Base-by-base conservation (phyloP, 2,888 invertebrate species). In the Bembecia ichneumoniformis region DNA sequence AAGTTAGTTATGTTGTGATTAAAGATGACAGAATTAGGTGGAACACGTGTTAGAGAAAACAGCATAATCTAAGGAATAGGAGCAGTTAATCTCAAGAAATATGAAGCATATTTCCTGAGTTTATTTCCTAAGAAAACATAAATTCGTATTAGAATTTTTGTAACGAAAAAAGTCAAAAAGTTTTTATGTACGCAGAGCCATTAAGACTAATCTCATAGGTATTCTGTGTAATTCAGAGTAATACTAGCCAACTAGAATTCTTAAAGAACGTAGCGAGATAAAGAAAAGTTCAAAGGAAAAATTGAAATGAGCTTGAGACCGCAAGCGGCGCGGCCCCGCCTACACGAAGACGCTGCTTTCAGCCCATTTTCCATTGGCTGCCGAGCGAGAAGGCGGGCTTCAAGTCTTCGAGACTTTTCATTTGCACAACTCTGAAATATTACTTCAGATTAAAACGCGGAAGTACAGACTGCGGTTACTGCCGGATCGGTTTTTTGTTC, bases 361-460 rank as follows among this genome's bases (percentile, higher is more conserved):
- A 81, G 77, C 76, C 74, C 78, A 71, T 81, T 81, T 81, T 83
- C 82, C 76, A 87, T 87, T 87, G 86, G 86, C 80, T 79, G 72
- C 67, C 71, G 72, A 66, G 69, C 60, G 69, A 77, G 76, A 66
- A 66, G 60, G 79, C 74, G 74, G 69, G 76, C 64, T 78, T 81
- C 65, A 74, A 79, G 76, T 81, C 79, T 80, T 82, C 59, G 64
- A 74, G 75, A 75, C 83, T 84, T 86, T 87, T 83, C 86, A 86
- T 86, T 87, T 86, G 84, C 82, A 81, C 79, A 71, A 76, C 73
- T 72, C 77, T 82, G 74, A 83, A 84, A 84, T 83, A 86, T 83
- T 77, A 78, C 78, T 73, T 56, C 67, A 74, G 83, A 83, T 84
- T 83, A 83, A 80, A 82, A 74, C 73, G 75, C 75, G 72, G 71